Conservation (phyloP, 2,888 invertebrate genomes). For the Barypeithes pellucidus region DNA sequence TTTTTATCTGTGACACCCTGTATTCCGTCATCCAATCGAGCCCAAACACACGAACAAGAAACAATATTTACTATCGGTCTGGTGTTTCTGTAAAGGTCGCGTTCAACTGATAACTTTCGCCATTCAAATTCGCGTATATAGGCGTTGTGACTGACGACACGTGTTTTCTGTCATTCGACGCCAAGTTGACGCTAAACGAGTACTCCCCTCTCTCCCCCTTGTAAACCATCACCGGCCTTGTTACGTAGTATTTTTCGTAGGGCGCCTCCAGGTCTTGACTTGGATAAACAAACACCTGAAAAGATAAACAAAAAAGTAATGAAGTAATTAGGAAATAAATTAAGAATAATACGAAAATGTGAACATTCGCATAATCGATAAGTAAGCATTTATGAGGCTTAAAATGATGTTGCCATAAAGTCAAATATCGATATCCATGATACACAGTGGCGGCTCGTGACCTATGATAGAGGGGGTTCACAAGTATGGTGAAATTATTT, state of each 20-base stretch:
- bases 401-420: too few relatives aligned
- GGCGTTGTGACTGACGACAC: slow-evolving; percentile 60
- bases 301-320: slow-evolving; percentile 7
- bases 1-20: too few relatives aligned
- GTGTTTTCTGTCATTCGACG: slow-evolving; percentile 60
- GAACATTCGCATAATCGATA: too few relatives aligned
- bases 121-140: slow-evolving; percentile 61
- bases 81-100: slow-evolving; percentile 51
- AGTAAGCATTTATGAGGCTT: too few relatives aligned
- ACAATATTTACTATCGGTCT: slow-evolving; percentile 30
- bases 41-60: too few relatives aligned
- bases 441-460: too few relatives aligned
- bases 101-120: slow-evolving; percentile 56
- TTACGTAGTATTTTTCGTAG: slow-evolving; percentile 62
- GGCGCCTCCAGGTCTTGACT: slow-evolving; percentile 57
- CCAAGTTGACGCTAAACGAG: slow-evolving; percentile 62
- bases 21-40: too few relatives aligned
- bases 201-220: slow-evolving; percentile 62
- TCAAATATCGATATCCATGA: too few relatives aligned
- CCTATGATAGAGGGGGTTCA: too few relatives aligned
- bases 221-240: slow-evolving; percentile 61
- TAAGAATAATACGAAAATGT: too few relatives aligned
- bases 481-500: too few relatives aligned
- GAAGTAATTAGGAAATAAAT: neutral
- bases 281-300: slow-evolving; percentile 61